phyloP scores from a whole-genome alignment of 2,888 invertebrate genomes.

The Brachyopa scutellaris region DNA sequence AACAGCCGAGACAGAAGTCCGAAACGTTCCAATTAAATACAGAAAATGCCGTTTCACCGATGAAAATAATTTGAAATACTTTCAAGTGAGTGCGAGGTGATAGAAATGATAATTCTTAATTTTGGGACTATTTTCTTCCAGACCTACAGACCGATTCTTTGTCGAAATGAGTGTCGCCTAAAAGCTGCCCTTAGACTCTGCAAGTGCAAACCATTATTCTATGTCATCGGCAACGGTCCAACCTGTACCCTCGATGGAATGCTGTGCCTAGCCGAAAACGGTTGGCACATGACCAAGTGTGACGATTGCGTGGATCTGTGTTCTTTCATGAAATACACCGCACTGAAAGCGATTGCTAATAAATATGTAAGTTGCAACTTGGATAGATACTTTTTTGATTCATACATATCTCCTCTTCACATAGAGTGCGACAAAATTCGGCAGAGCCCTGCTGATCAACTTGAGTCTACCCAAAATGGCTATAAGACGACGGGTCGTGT shows the following conservation, averaged over 20 bases:
- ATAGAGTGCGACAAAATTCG: slow-evolving; percentile 75
- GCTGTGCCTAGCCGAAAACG: slow-evolving; percentile 75
- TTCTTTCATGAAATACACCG: slow-evolving; percentile 74
- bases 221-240: slow-evolving; percentile 75
- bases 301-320: slow-evolving; percentile 76
- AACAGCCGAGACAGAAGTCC: slow-evolving; percentile 76
- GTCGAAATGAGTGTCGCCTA: slow-evolving; percentile 79
- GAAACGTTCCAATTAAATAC: slow-evolving; percentile 77
- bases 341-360: slow-evolving; percentile 73
- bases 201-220: slow-evolving; percentile 79
- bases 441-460: slow-evolving; percentile 74
- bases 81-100: slow-evolving; percentile 73
- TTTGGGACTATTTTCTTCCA: slow-evolving; percentile 52
- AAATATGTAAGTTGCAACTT: slow-evolving; percentile 73
- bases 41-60: slow-evolving; percentile 79
- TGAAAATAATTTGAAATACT: slow-evolving; percentile 78
- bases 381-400: neutral
- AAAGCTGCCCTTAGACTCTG: slow-evolving; percentile 77
- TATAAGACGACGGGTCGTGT: slow-evolving; percentile 78
- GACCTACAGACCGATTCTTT: slow-evolving; percentile 78
- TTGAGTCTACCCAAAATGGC: slow-evolving; percentile 76
- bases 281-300: slow-evolving; percentile 76
- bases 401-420: neutral
- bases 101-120: neutral
- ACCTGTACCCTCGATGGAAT: slow-evolving; percentile 77